These are phyloP conservation scores for Parauchenoglanis punctatus DNA, from an alignment of 2,797 vertebrate genomes.

Conservation along the genomic window DNA sequence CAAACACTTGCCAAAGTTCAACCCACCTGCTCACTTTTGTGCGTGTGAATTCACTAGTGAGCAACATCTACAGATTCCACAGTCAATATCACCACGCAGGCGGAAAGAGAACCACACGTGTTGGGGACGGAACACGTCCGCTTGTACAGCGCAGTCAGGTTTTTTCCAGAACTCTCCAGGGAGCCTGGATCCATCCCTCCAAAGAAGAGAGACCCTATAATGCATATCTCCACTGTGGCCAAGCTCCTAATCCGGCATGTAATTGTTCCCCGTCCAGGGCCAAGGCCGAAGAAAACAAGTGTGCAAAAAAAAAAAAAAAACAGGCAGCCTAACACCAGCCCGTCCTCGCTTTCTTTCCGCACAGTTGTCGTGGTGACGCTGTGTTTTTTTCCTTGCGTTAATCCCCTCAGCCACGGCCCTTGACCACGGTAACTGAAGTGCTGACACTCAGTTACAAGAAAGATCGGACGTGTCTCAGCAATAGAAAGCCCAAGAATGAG, in stretches of 20 bases:
- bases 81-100: not conserved
- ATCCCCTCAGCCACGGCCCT: conserved; percentile 74
- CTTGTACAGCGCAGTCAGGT: not conserved
- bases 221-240: conserved; percentile 59
- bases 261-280: conserved; percentile 73
- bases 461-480: conserved; percentile 2
- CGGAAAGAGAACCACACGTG: conserved; percentile 22
- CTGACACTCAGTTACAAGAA: conserved; percentile 24
- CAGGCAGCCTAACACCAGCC: conserved; percentile 51
- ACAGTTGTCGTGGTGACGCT: conserved; percentile 70
- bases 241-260: conserved; percentile 69
- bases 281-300: conserved; percentile 71
- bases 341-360: conserved; percentile 58
- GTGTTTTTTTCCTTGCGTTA: conserved; percentile 71
- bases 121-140: conserved; percentile 3
- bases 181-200: conserved; percentile 53
- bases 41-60: conserved; percentile 28
- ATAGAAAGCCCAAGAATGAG: conserved; percentile 9
- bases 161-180: conserved; percentile 50
- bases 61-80: not conserved
- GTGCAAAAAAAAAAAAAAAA: conserved; percentile 37
- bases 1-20: conserved; percentile 44
- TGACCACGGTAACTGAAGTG: conserved; percentile 47
- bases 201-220: conserved; percentile 58
- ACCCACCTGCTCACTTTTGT: conserved; percentile 23